Conservation (phyloP, 2,888 invertebrate species). For the Biston betularia region DNA sequence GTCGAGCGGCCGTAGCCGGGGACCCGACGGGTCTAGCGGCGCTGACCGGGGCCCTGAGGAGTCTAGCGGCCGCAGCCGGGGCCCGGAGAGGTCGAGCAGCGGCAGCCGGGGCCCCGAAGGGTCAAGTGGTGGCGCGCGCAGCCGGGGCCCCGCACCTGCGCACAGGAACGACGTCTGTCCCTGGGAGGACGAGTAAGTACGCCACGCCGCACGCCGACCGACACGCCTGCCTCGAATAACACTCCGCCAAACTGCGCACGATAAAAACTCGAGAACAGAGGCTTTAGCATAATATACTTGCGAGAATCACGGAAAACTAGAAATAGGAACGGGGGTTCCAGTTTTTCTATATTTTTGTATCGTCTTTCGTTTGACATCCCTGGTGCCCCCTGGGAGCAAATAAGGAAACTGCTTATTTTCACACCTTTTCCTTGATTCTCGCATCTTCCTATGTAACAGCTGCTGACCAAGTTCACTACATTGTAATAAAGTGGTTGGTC, state of each 20-base stretch:
- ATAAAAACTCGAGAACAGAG: too few species aligned
- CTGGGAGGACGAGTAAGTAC: constrained; percentile 98
- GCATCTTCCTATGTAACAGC: too few species aligned
- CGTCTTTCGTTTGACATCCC: too few species aligned
- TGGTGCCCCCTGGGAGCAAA: too few species aligned
- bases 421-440: too few species aligned
- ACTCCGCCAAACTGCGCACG: constrained; percentile 6
- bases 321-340: too few species aligned
- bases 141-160: constrained; percentile 56
- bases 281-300: too few species aligned
- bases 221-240: neutral
- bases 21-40: constrained; percentile 65
- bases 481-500: too few species aligned
- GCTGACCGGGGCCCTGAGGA: constrained; percentile 82
- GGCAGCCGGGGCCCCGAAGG: constrained; percentile 82
- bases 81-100: constrained; percentile 65
- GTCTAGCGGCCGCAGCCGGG: constrained; percentile 34
- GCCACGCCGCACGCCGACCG: constrained; percentile 3
- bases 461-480: too few species aligned
- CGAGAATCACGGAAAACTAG: too few species aligned
- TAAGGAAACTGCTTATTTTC: too few species aligned
- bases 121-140: constrained; percentile 38
- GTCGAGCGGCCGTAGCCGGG: constrained; percentile 35
- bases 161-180: constrained; percentile 95
- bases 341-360: too few species aligned